A percentile compares a stretch with the other conserved stretches of the same genome.
Evolutionary conservation across 2,888 invertebrate genomes (phyloP).

Genomic region (Andrena dorsata): DNA sequence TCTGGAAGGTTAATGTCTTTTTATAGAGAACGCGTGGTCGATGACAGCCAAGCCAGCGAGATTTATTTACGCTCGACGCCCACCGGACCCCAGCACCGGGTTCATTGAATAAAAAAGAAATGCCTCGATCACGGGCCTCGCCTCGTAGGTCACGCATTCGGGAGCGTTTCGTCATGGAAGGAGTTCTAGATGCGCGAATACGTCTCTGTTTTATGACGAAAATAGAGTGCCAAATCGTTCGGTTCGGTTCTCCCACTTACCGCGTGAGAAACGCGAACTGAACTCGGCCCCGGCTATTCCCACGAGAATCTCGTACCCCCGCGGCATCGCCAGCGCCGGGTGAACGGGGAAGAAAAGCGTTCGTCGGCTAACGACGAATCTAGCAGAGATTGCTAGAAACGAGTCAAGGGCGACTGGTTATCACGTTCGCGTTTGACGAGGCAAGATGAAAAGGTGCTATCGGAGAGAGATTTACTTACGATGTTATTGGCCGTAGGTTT

Average conservation of each 20-base stretch:
- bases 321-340: not conserved
- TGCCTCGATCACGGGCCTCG: not conserved
- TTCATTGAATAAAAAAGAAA: not conserved
- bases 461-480: slow-evolving; percentile 74
- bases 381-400: not conserved
- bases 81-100: too few relatives aligned
- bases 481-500: slow-evolving; percentile 72
- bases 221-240: slow-evolving; percentile 51
- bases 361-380: not conserved
- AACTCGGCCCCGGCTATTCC: not conserved
- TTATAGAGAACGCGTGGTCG: too few relatives aligned
- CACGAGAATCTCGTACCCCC: not conserved
- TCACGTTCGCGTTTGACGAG: not conserved
- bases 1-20: too few relatives aligned
- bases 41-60: too few relatives aligned
- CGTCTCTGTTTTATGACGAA: slow-evolving; percentile 53
- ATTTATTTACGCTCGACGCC: too few relatives aligned
- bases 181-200: slow-evolving; percentile 32
- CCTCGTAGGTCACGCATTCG: slow-evolving; percentile 30
- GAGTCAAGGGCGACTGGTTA: too few relatives aligned
- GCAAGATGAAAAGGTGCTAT: not conserved
- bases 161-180: slow-evolving; percentile 30
- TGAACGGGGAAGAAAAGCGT: not conserved
- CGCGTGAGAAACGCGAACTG: slow-evolving; percentile 18
- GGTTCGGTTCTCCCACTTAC: slow-evolving; percentile 26